A percentile compares a stretch with the other conserved stretches of the same genome.
Conservation (phyloP, 1,140 invertebrate genomes). For the Sycophaga agraensis region DNA sequence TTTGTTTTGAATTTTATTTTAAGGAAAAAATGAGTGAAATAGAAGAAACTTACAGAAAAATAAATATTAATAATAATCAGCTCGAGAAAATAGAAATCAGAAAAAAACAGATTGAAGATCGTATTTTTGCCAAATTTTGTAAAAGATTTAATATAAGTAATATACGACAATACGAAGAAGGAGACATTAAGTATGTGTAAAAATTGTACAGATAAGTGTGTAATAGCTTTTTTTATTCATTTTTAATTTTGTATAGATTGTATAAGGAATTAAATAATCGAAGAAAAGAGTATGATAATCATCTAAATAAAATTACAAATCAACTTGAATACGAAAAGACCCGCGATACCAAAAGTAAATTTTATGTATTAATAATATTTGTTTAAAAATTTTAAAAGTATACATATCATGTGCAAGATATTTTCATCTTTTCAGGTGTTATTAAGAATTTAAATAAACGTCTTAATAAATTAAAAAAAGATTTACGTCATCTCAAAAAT, state of each 20-base stretch:
- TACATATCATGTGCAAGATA: too few relatives aligned
- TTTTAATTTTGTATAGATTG: slow-evolving; percentile 55
- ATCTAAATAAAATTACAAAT: slow-evolving; percentile 86
- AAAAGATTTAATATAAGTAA: slow-evolving; percentile 84
- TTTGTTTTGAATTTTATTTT: too few relatives aligned
- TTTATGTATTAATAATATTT: neutral
- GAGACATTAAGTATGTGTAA: slow-evolving; percentile 68
- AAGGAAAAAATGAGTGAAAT: too few relatives aligned
- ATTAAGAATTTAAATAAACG: slow-evolving; percentile 6
- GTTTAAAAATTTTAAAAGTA: neutral
- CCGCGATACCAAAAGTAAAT: slow-evolving; percentile 77
- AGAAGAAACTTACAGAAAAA: neutral
- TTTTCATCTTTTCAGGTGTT: neutral
- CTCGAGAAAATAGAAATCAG: slow-evolving; percentile 85
- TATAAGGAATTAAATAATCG: slow-evolving; percentile 88
- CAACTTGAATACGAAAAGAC: slow-evolving; percentile 91
- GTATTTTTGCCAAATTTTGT: slow-evolving; percentile 90
- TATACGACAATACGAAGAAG: slow-evolving; percentile 94
- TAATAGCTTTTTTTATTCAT: slow-evolving; percentile 3
- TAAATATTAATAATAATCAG: slow-evolving; percentile 64
- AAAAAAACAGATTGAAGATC: slow-evolving; percentile 91
- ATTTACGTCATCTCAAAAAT: neutral
- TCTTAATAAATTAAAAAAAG: neutral
- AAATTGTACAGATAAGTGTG: neutral
- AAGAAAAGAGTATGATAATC: slow-evolving; percentile 89